A percentile compares a stretch with the other conserved stretches of the same genome.
Conservation (phyloP, 2,888 invertebrate species). For the Cheilosia vulpina region DNA sequence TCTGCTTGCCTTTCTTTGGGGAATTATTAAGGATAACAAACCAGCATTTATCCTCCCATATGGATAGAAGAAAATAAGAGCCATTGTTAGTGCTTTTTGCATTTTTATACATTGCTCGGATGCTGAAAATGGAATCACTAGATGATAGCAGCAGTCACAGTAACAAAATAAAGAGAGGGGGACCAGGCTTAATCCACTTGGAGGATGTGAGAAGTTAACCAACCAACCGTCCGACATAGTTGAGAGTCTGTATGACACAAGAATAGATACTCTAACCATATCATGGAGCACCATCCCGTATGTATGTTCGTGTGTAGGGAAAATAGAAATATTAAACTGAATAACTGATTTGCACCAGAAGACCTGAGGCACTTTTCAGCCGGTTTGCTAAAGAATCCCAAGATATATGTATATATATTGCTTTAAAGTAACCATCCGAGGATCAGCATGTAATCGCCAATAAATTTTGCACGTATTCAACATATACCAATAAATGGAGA, state of each 20-base stretch:
- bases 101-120: conserved; percentile 25
- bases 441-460: conserved; percentile 55
- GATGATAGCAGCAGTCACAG: background rate
- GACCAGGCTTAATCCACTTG: conserved; percentile 50
- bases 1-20: conserved; percentile 29
- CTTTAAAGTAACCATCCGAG: conserved; percentile 32
- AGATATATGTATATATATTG: conserved; percentile 31
- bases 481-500: conserved; percentile 5
- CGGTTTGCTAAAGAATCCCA: conserved; percentile 50
- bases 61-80: conserved; percentile 33
- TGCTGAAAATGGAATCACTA: conserved; percentile 6
- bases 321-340: conserved; percentile 59
- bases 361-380: conserved; percentile 56
- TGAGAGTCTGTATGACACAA: conserved; percentile 36
- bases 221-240: conserved; percentile 44
- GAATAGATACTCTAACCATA: background rate
- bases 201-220: conserved; percentile 52
- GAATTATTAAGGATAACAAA: conserved; percentile 58
- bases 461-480: conserved; percentile 31
- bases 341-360: conserved; percentile 54
- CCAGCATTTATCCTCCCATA: conserved; percentile 51
- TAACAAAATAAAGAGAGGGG: background rate
- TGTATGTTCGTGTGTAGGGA: background rate
- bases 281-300: conserved; percentile 18
- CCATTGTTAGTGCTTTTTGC: conserved; percentile 40